These are phyloP conservation scores for Anastrepha obliqua DNA, from an alignment of 1,140 invertebrate species.

Conservation along the genomic window DNA sequence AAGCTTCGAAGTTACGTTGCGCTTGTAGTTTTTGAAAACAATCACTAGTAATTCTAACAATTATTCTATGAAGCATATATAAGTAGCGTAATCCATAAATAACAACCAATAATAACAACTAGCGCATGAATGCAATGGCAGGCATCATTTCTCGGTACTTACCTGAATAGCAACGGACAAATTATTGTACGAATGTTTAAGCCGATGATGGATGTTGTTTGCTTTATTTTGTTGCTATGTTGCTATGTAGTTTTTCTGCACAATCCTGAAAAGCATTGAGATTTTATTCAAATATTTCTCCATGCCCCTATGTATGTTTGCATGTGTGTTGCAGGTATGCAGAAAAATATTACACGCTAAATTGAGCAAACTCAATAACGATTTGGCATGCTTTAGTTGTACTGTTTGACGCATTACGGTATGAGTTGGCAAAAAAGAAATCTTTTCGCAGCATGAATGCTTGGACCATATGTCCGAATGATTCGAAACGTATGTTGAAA, in stretches of 20 bases:
- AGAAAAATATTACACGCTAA: constrained; percentile 11
- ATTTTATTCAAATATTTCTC: neutral
- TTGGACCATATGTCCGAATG: neutral
- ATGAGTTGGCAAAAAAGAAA: neutral
- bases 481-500: neutral
- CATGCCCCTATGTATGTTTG: no score
- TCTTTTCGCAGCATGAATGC: neutral
- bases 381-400: neutral
- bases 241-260: neutral
- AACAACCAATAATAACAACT: neutral
- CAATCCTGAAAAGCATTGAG: neutral
- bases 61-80: neutral
- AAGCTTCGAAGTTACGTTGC: no score
- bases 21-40: neutral
- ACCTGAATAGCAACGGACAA: neutral
- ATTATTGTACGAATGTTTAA: neutral
- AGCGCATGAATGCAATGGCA: neutral
- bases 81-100: constrained; percentile 37
- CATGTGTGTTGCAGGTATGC: neutral
- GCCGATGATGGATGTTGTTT: neutral
- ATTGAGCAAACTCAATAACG: constrained; percentile 4
- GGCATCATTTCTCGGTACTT: neutral
- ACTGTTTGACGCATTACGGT: neutral
- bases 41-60: neutral
- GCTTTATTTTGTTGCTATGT: neutral